Evolutionary conservation across 2,888 invertebrate genomes (phyloP).

Genomic region (Xestia rhomboidea): DNA sequence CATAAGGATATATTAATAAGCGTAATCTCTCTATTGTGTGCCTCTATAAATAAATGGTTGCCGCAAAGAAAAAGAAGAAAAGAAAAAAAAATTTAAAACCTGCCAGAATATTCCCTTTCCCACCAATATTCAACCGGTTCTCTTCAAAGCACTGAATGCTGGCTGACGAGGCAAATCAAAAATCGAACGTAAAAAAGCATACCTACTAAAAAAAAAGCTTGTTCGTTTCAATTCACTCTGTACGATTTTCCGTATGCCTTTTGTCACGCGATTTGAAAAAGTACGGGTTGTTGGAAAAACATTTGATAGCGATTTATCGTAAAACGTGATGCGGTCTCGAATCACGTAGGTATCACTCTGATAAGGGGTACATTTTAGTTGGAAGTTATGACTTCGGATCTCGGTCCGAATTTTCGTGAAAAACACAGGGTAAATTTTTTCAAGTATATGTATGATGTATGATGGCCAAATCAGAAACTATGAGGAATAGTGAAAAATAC

Average conservation of each 20-base stretch:
- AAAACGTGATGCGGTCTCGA: conserved; percentile 61
- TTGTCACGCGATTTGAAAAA: conserved; percentile 38
- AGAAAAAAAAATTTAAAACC: no score
- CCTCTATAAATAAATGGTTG: background rate
- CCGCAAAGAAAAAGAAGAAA: no score
- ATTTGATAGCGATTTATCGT: conserved; percentile 50
- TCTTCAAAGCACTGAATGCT: conserved; percentile 18
- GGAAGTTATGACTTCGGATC: conserved; percentile 14
- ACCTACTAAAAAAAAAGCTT: background rate
- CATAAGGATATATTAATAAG: background rate
- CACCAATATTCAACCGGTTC: background rate
- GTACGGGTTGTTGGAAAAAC: conserved; percentile 36
- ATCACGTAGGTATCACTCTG: conserved; percentile 50
- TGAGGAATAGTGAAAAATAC: no score
- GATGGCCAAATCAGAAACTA: no score
- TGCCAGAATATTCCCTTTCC: background rate
- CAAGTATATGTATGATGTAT: no score
- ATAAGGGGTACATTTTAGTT: conserved; percentile 31
- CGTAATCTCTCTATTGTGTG: background rate
- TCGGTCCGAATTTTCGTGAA: conserved; percentile 7
- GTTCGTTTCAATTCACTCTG: conserved; percentile 26
- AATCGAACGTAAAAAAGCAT: conserved; percentile 24
- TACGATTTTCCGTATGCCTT: conserved; percentile 15
- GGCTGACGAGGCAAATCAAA: conserved; percentile 34
- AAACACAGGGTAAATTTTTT: background rate